Conservation (phyloP, 2,113 vertebrate species). For the Grallaria varia region DNA sequence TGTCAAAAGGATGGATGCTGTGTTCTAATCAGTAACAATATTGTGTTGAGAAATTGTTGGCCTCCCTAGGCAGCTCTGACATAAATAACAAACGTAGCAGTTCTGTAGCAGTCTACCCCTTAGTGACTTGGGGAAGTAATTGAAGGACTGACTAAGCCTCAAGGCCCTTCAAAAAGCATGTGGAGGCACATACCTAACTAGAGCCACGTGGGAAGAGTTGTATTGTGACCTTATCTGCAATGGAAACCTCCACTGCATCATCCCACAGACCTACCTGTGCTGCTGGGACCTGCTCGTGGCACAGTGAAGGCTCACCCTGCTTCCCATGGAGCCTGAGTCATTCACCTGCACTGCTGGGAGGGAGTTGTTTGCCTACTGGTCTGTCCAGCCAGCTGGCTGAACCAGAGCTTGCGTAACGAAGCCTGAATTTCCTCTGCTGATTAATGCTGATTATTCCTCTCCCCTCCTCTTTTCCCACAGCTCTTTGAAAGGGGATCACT, state of each 20-base stretch:
- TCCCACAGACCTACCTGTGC: neutral
- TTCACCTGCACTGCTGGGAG: rapidly evolving
- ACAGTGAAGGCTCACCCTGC: neutral
- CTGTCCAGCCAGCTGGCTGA: neutral
- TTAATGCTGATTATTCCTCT: neutral
- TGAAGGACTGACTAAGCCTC: neutral
- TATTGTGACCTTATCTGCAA: neutral
- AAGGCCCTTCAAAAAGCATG: neutral
- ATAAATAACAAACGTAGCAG: neutral
- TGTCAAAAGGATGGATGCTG: conserved; percentile 18
- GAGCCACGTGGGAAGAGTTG: rapidly evolving
- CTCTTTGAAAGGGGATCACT: neutral
- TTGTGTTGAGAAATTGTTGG: neutral
- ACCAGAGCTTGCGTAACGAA: neutral
- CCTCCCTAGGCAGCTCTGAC: neutral
- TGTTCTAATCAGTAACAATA: conserved; percentile 4
- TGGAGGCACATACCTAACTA: neutral
- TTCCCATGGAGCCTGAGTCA: neutral
- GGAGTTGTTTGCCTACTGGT: neutral
- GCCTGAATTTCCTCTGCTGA: neutral
- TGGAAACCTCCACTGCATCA: neutral
- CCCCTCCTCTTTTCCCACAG: neutral
- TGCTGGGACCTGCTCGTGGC: rapidly evolving
- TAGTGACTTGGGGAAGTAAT: neutral
- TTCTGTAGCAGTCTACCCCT: neutral